Base-by-base conservation (phyloP, 2,888 invertebrate species). In the Ephialtes manifestator region DNA sequence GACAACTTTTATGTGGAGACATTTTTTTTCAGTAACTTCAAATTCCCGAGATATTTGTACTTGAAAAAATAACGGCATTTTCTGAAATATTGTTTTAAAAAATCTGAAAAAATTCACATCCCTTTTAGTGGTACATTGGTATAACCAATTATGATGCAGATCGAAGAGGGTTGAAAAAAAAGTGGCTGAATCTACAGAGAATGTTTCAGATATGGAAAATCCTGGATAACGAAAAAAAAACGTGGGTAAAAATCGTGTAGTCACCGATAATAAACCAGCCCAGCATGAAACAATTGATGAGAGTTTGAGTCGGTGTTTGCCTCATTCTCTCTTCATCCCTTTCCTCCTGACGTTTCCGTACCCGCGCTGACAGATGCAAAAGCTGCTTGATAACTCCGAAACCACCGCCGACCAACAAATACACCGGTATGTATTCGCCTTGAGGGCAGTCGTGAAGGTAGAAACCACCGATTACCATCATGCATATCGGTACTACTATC, bases 181-280 rank as follows among this genome's bases (percentile, higher is more conserved):
- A n/a, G n/a, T n/a, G n/a, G n/a, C n/a, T n/a, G n/a, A n/a, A n/a
- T n/a, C n/a, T n/a, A n/a, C n/a, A n/a, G n/a, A n/a, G n/a, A n/a
- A n/a, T n/a, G n/a, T n/a, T n/a, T n/a, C n/a, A n/a, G n/a, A 31
- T 15, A 31, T n/a, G 60, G 0, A 24, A 28, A 31, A 65, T 46
- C 4, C 43, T n/a, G 0, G 24, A 24, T 4, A 11, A 24, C 55
- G 31, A 48, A 48, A 70, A 70, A 77, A 35, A 68, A 55, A 31
- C 11, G 0, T 43, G 31, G 1, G 60, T n/a, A 35, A 63, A 63
- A 4, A 39, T 18, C 4, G 39, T 71, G 58, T 43, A 89, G 94
- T 94, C 92, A 96, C 96, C 96, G 84, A 96, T 95, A 88, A 96
- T 96, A 89, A 96, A 96, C 96, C 96, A 96, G 58, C 96, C 96